Evolutionary conservation across 2,797 vertebrate species (phyloP), one percentile per base, ranked within the genome.

Genomic region (Microctenopoma lineatum): DNA sequence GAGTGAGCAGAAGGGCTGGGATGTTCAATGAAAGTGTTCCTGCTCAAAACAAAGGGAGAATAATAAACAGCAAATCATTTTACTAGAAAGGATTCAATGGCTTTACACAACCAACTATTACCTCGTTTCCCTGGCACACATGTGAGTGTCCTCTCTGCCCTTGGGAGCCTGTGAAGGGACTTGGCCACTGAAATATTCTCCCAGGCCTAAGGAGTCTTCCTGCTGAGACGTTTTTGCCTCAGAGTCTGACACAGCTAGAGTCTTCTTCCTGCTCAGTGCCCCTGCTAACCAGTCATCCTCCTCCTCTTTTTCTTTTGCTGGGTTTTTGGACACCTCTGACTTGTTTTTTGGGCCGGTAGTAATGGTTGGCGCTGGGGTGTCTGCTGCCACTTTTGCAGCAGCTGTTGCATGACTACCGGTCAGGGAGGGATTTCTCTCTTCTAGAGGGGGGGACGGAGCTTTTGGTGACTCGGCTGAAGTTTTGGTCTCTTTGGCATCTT

Each of bases 221-320:
- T 81, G 77, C 8, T 18, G 75, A 26, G 84, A 83, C 16, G 82
- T 85, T 71, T 81, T 91, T 4, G 70, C 62, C 27, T 90, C 88
- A 3, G 66, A 62, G 46, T 76, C 90, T 0, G 58, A 70, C 16
- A 3, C 44, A 0, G 67, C 55, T 25, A 76, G 84, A 66, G 84
- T 78, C 80, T 94, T 98, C 81, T 92, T 97, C 69, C 79, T 90
- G 54, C 91, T 92, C 70, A 96, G 86, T 3, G 90, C 91, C 11
- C 92, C 88, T 1, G 86, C 81, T 72, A 97, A 89, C 95, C 96
- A 96, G 73, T 95, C 94, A 0, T 93, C 92, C 32, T 86, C 75
- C 16, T 87, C 79, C 4, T 89, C 86, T 3, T 87, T 81, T 1
- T 72, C 73, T 51, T 72, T 75, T 58, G 27, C 78, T 42, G 79